Conservation (phyloP, 2,113 vertebrate genomes). For the Macquaria australasica region DNA sequence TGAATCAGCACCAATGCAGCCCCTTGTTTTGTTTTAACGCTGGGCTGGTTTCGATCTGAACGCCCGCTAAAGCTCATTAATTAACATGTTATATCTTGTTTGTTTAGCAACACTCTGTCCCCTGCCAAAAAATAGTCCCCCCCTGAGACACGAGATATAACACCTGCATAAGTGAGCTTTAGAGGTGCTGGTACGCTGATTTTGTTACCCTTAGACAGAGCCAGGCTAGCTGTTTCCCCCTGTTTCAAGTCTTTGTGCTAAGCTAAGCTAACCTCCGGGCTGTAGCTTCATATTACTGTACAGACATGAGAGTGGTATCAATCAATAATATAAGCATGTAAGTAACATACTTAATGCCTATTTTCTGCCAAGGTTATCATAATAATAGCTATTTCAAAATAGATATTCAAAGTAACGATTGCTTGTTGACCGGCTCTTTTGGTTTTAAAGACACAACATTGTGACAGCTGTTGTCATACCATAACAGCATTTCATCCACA, state of each 20-base stretch:
- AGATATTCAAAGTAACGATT: not conserved
- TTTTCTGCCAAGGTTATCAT: not conserved
- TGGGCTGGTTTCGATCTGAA: too few species aligned
- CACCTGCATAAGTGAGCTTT: not conserved
- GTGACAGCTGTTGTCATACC: not conserved
- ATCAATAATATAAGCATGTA: not conserved
- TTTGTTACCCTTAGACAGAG: not conserved
- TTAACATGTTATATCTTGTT: too few species aligned
- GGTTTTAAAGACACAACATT: not conserved
- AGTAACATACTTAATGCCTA: not conserved
- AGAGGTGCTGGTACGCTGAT: not conserved
- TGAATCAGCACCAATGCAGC: too few species aligned
- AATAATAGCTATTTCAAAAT: not conserved
- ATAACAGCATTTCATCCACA: not conserved
- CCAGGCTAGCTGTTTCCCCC: not conserved
- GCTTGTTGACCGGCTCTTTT: conserved; percentile 1
- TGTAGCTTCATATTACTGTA: not conserved
- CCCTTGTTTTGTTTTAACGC: too few species aligned
- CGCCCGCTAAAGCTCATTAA: too few species aligned
- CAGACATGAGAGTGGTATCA: not conserved
- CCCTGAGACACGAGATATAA: not conserved
- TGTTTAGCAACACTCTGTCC: not conserved
- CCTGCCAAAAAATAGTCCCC: not conserved
- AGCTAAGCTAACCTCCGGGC: not conserved
- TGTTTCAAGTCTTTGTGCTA: not conserved